Evolutionary conservation across 2,888 invertebrate species (phyloP), one percentile per base, ranked within the genome.

Genomic region (Campoletis raptor): DNA sequence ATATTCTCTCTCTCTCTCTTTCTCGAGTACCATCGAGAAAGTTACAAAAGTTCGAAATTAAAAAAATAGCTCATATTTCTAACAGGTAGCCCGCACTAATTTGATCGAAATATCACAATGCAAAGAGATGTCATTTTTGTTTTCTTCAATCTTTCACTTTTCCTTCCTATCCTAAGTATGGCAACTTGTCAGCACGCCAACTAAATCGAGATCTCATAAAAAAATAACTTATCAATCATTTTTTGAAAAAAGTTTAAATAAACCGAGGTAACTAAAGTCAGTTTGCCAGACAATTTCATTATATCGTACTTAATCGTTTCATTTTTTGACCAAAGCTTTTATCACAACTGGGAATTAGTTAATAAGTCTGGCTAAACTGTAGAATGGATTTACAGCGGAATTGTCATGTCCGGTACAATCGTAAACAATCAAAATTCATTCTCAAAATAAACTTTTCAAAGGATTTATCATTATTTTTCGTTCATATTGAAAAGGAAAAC

Each of bases 181-280:
- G 92, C 91, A 90, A 90, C 86, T 89, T 90, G 87, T 90, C 91
- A 90, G 91, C 89, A 64, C 67, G 84, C 89, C 89, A 92, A 92
- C 90, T 91, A 85, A 91, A 90, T 85, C 83, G 89, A 91, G 88
- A 88, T 90, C 88, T 90, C 61, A 85, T 90, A 91, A 66, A 92
- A 92, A 91, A 92, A 92, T 92, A 92, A 92, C 91, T 91, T 91
- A 90, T 15, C 73, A 89, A 89, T 80, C 73, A 83, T 78, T 69
- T 40, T 79, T 72, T 42, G 61, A 84, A 81, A 15, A 69, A 76
- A 81, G 77, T 18, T 45, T 54, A n/a, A 52, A 42, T n/a, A 72
- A 83, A 57, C 78, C 77, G 70, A 82, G 81, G 70, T 88, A 87
- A 86, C 83, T 84, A 77, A 48, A 77, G 57, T 24, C 10, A 45